Evolutionary conservation across 1,140 invertebrate species (phyloP).

Genomic region (Harpegnathos saltator): DNA sequence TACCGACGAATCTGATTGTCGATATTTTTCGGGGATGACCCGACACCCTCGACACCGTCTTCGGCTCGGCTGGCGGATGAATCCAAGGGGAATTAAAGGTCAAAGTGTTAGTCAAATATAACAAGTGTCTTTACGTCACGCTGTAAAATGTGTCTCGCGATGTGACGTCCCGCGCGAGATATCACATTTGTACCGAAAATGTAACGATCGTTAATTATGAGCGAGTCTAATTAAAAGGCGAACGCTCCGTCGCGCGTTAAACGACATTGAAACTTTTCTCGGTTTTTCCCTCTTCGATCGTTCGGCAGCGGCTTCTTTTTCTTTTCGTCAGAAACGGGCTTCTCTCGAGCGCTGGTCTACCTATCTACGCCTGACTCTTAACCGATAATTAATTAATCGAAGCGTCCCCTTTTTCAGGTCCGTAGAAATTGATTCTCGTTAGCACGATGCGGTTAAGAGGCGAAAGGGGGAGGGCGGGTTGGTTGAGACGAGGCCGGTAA

Average conservation of each 20-base stretch:
- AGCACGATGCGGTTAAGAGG: constrained; percentile 39
- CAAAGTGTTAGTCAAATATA: background rate
- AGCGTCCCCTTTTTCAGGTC: constrained; percentile 39
- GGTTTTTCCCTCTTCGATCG: background rate
- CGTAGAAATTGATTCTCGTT: constrained; percentile 67
- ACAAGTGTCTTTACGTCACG: background rate
- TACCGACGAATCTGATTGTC: background rate
- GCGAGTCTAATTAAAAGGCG: constrained; percentile 29
- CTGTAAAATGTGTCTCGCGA: background rate
- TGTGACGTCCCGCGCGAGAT: background rate
- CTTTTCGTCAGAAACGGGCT: background rate
- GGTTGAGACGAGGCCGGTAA: constrained; percentile 9
- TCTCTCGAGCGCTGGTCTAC: background rate
- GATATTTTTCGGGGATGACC: constrained; percentile 12
- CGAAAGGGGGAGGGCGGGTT: background rate
- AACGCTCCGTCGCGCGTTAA: constrained; percentile 14
- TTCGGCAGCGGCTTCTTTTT: background rate
- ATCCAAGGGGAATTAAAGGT: too few species aligned
- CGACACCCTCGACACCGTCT: too few species aligned
- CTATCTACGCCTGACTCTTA: constrained; percentile 40
- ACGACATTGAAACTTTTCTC: constrained; percentile 18
- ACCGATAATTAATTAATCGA: constrained; percentile 72
- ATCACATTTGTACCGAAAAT: background rate
- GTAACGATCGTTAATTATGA: constrained; percentile 26
- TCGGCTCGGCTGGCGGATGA: too few species aligned